Percentiles rank a stretch among this genome's conserved stretches.
These are phyloP conservation scores for Amiota mariae DNA, from an alignment of 2,888 invertebrate genomes.

Conservation along the genomic window DNA sequence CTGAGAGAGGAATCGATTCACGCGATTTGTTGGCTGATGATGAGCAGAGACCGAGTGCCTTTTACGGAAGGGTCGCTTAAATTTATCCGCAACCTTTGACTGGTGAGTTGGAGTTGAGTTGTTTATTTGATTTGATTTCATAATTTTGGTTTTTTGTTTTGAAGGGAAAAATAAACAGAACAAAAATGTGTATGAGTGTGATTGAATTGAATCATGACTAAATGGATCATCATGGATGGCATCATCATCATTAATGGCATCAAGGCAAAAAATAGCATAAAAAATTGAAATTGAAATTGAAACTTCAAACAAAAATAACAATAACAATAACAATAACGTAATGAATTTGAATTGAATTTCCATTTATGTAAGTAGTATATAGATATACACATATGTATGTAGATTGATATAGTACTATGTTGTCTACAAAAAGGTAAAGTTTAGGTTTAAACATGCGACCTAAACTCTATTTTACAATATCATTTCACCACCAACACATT, in stretches of 20 bases:
- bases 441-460: no score
- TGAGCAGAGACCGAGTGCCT: slow-evolving; percentile 86
- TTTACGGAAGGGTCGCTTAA: slow-evolving; percentile 90
- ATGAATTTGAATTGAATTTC: not conserved
- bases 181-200: slow-evolving; percentile 20
- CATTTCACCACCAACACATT: no score
- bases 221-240: not conserved
- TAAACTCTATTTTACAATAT: no score
- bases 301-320: slow-evolving; percentile 27
- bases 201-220: not conserved
- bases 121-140: slow-evolving; percentile 6
- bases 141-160: slow-evolving; percentile 15
- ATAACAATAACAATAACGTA: no score
- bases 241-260: no score
- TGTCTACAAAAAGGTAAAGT: no score
- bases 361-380: not conserved
- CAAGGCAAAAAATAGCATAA: no score
- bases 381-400: no score
- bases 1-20: slow-evolving; percentile 92
- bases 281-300: slow-evolving; percentile 23
- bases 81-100: slow-evolving; percentile 90
- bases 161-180: slow-evolving; percentile 41
- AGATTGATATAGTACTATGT: no score
- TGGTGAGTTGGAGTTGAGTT: slow-evolving; percentile 68
- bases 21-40: slow-evolving; percentile 91